phyloP scores from a whole-genome alignment of 2,113 vertebrate genomes.

The Vanacampus margaritifer region DNA sequence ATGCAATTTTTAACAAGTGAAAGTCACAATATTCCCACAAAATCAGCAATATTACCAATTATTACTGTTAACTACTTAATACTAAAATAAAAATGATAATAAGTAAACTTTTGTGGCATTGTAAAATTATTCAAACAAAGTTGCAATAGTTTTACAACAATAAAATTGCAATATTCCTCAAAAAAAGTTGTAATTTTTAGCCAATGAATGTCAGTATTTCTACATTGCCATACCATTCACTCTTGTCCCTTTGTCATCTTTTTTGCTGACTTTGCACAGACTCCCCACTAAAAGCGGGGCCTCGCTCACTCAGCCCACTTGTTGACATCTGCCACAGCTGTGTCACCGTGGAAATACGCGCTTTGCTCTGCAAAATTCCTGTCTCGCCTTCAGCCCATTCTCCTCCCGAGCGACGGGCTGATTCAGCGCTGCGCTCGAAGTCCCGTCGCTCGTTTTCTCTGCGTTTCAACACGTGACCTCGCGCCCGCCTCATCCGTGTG shows the following conservation, averaged over 20 bases:
- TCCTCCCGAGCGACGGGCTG: constrained; percentile 18
- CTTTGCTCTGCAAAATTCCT: constrained; percentile 51
- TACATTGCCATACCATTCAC: background rate
- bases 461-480: constrained; percentile 33
- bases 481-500: constrained; percentile 48
- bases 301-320: constrained; percentile 8
- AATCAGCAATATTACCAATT: too few species aligned
- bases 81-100: too few species aligned
- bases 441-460: background rate
- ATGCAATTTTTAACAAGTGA: too few species aligned
- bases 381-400: constrained; percentile 33
- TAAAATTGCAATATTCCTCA: too few species aligned
- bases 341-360: constrained; percentile 50
- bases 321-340: constrained; percentile 50
- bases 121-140: too few species aligned
- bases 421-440: constrained; percentile 20
- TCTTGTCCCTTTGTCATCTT: background rate
- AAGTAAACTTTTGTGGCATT: too few species aligned
- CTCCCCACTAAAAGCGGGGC: background rate
- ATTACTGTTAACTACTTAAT: too few species aligned
- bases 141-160: too few species aligned
- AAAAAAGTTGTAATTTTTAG: too few species aligned
- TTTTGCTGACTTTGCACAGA: background rate
- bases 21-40: too few species aligned
- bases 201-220: too few species aligned